Evolutionary conservation across 2,888 invertebrate genomes (phyloP), one percentile per base, ranked within the genome.

Genomic region (Leptinotarsa haldemani): DNA sequence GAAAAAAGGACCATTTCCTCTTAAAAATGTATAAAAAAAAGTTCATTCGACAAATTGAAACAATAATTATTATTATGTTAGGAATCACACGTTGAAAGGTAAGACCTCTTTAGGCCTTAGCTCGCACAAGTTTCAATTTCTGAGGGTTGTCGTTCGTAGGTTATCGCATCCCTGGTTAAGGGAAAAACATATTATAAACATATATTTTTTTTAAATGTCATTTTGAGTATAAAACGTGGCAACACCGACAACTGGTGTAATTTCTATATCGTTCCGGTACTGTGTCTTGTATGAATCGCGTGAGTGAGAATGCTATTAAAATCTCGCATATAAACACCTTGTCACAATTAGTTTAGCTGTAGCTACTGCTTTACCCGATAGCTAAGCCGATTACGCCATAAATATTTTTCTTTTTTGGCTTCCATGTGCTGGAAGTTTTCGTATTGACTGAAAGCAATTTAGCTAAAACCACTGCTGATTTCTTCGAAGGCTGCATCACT

Each of bases 301-400:
- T 84, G 84, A 80, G 81, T 80, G 40, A 79, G 80, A 75, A 77
- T 75, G 80, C 83, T 80, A 83, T 85, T 85, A 84, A 84, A 83
- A 84, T 83, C 83, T 83, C 82, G 82, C 82, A 81, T 84, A 84
- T 84, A 84, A 84, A 85, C 85, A 69, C 63, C 63, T 69, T 69
- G 47, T 69, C 63, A 61, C 47, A 56, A 69, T 69, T 61, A 69
- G 69, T 69, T 69, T 69, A 61, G 61, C 16, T 69, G 48, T 69
- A 47, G 46, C 46, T n/a, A 61, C 30, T 25, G 61, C 30, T 61
- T 40, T 61, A 25, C 61, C n/a, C 40, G 73, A 73, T 73, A 73
- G 50, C 66, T 64, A 61, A 40, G 61, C 40, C 7, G 73, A 69
- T 69, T 73, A 65, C 46, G 58, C 64, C 53, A 65, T 53, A 70